These are phyloP conservation scores for Romanogobio albipinnatus DNA, from an alignment of 2,113 vertebrate genomes.

Conservation along the genomic window DNA sequence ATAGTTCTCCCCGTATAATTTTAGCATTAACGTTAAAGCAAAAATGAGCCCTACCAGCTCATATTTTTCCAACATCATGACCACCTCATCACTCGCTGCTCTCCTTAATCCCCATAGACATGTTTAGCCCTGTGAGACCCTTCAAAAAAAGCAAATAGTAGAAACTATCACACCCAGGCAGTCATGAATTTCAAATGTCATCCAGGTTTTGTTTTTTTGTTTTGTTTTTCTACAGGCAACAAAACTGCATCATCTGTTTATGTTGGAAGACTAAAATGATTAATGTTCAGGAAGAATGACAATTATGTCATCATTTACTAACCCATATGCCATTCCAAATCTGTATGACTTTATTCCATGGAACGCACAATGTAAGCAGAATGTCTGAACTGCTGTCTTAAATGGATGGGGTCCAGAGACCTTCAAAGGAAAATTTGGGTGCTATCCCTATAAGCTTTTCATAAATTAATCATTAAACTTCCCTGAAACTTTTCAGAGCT, in stretches of 20 bases:
- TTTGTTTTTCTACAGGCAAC: neutral
- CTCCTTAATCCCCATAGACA: constrained; percentile 18
- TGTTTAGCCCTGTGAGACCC: neutral
- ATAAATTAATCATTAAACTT: neutral
- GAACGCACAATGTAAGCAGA: neutral
- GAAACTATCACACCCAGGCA: constrained; percentile 22
- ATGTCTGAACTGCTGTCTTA: neutral
- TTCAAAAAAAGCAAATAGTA: constrained; percentile 25
- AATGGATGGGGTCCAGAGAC: neutral
- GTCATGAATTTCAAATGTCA: constrained; percentile 35
- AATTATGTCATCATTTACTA: neutral
- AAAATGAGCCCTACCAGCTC: constrained; percentile 48
- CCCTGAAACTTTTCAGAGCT: neutral
- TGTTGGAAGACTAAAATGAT: neutral
- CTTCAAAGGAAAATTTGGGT: neutral
- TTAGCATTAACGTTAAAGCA: constrained; percentile 50
- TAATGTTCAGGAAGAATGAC: neutral
- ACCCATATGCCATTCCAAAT: neutral
- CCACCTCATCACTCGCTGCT: constrained; percentile 43
- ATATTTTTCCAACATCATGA: constrained; percentile 44
- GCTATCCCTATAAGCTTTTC: neutral
- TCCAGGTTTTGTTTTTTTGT: neutral
- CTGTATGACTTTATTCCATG: neutral
- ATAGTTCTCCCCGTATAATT: constrained; percentile 51
- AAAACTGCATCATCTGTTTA: neutral